A percentile compares a stretch with the other conserved stretches of the same genome.
phyloP scores from a whole-genome alignment of 2,113 vertebrate species.

The Turnix velox region DNA sequence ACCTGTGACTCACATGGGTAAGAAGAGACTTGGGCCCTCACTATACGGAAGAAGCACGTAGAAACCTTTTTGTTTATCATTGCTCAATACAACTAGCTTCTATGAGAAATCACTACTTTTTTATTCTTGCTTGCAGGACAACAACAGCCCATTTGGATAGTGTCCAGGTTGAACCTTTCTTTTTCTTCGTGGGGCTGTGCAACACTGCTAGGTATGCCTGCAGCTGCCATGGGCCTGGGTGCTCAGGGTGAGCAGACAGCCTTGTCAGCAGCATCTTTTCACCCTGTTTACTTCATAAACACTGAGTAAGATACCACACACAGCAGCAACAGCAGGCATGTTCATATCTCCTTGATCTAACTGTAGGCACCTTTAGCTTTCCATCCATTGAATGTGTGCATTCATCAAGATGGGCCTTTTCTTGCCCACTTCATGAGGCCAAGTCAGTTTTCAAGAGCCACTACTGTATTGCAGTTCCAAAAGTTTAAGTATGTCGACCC shows the following conservation, averaged over 20 bases:
- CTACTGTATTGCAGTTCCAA: neutral
- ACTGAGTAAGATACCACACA: neutral
- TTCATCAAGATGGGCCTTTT: neutral
- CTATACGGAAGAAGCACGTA: neutral
- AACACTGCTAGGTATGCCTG: fast-evolving
- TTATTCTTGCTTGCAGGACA: neutral
- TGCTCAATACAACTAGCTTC: neutral
- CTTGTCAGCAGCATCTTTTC: neutral
- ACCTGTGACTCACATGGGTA: slow-evolving; percentile 15
- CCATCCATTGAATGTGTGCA: fast-evolving
- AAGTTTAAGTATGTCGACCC: neutral
- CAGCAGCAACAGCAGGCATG: neutral
- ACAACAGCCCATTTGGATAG: neutral
- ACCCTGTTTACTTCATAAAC: neutral
- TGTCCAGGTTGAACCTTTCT: neutral
- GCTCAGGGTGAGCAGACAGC: neutral
- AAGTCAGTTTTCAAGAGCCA: neutral
- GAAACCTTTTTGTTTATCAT: neutral
- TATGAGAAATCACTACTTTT: neutral
- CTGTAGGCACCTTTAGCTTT: neutral
- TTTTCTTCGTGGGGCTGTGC: neutral
- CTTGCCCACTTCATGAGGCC: neutral
- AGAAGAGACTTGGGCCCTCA: neutral
- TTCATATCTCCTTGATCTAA: neutral
- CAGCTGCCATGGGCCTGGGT: neutral